Base-by-base conservation (phyloP, 2,888 invertebrate species). In the Empis livida region DNA sequence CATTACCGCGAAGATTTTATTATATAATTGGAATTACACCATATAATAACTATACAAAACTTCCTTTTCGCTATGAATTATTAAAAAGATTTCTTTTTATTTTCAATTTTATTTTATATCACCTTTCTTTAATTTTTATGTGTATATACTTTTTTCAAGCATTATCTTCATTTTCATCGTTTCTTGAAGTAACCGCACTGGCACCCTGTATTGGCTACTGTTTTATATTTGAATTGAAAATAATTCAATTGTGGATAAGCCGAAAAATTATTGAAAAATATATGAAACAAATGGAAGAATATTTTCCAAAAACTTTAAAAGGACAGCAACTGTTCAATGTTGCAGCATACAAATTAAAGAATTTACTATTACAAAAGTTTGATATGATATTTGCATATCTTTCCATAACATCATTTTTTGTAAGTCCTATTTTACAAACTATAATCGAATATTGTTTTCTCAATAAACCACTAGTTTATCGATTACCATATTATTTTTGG, bases 181-280 rank as follows among this genome's bases (percentile, higher is more conserved):
- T 49, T 17, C 27, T 51, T 10, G 47, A 47, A 43, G 47, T 45
- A 8, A 51, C 51, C 23, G 49, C 43, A 14, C 16, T 49, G 10
- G 48, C 46, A 32, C 49, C 51, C 13, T 51, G 51, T 40, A 40
- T 51, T 30, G 51, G 47, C 16, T 51, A 47, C 30, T 43, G 43
- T 30, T 27, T 42, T 10, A 23, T 46, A 45, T 44, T 45, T 9
- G 13, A 46, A 13, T 37, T 35, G 10, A 52, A 52, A 47, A 40
- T 49, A 10, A 11, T 44, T 8, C 27, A 39, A 37, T 38, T 52
- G n/a, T 50, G 31, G 3, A 17, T 42, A 14, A 40, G 44, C 11
- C 42, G 45, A 10, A 13, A 45, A 15, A 37, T 40, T 14, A 10
- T 50, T 14, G 48, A 44, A 15, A 14, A 46, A n/a, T 41, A 48